These are phyloP conservation scores for Mesembrinibis cayennensis DNA, from an alignment of 2,113 vertebrate species.

Conservation along the genomic window DNA sequence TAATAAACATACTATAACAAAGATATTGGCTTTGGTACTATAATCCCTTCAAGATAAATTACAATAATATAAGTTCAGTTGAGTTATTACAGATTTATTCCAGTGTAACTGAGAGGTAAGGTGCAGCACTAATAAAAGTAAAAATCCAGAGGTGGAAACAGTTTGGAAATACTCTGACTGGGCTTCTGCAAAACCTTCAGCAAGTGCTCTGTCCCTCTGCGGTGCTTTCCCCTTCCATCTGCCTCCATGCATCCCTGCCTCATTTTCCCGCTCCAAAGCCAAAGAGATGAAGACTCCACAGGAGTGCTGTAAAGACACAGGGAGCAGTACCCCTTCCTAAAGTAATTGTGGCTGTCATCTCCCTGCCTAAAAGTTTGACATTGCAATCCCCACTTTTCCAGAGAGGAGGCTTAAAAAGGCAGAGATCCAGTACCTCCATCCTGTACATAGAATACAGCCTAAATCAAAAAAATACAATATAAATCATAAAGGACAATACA, in stretches of 20 bases:
- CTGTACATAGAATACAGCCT: background rate
- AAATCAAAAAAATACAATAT: background rate
- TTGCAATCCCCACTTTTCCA: background rate
- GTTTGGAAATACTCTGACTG: background rate
- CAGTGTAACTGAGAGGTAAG: background rate
- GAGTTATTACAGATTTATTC: background rate
- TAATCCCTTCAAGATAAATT: background rate
- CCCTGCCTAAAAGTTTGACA: background rate
- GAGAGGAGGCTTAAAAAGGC: background rate
- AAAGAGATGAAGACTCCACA: background rate
- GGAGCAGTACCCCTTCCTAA: background rate
- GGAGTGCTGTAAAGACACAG: background rate
- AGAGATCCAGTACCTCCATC: background rate
- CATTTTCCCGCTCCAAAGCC: background rate
- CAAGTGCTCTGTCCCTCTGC: background rate
- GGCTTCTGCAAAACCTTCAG: background rate
- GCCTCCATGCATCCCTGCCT: background rate
- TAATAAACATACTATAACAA: background rate
- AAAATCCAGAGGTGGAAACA: background rate
- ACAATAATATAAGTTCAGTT: background rate
- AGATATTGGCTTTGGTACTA: background rate
- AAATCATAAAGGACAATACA: background rate
- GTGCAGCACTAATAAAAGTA: background rate
- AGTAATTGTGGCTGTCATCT: accelerated
- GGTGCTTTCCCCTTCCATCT: background rate